These are phyloP conservation scores for Adrianichthys oophorus DNA, from an alignment of 2,797 vertebrate species.

Conservation along the genomic window DNA sequence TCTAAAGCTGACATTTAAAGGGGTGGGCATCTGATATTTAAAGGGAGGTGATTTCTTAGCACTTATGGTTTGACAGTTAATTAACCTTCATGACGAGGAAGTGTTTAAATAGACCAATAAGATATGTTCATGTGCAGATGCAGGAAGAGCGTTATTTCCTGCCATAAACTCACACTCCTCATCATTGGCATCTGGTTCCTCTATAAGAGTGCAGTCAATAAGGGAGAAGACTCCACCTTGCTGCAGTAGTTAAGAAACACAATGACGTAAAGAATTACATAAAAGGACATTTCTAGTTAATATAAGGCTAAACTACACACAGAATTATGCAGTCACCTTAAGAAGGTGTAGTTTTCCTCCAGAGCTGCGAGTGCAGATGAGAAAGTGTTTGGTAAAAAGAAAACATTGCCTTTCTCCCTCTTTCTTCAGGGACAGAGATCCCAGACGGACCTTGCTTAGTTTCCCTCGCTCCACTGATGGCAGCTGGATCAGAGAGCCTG, in stretches of 20 bases:
- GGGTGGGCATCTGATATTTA: conserved; percentile 67
- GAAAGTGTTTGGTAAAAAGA: conserved; percentile 97
- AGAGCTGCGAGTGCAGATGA: conserved; percentile 97
- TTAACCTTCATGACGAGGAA: conserved; percentile 65
- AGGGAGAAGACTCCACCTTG: conserved; percentile 97
- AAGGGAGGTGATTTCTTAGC: conserved; percentile 58
- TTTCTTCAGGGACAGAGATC: conserved; percentile 95
- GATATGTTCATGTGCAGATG: conserved; percentile 8
- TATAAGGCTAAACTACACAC: neutral
- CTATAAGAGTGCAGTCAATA: conserved; percentile 94
- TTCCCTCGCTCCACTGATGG: conserved; percentile 96
- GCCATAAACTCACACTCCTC: conserved; percentile 89
- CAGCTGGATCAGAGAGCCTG: conserved; percentile 97
- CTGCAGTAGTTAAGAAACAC: conserved; percentile 71
- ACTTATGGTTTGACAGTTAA: conserved; percentile 68
- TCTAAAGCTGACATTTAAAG: conserved; percentile 71
- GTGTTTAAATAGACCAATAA: conserved; percentile 35
- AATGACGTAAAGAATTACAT: neutral
- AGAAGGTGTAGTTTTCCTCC: conserved; percentile 97
- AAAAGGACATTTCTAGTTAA: neutral
- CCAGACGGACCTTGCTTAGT: conserved; percentile 95
- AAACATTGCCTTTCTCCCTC: conserved; percentile 98
- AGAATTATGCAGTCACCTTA: conserved; percentile 79
- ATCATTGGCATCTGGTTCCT: conserved; percentile 90
- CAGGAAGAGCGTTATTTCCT: conserved; percentile 1